A percentile compares a stretch with the other conserved stretches of the same genome.
These are phyloP conservation scores for Mylabris phalerata DNA, from an alignment of 1,140 invertebrate species.

Conservation along the genomic window DNA sequence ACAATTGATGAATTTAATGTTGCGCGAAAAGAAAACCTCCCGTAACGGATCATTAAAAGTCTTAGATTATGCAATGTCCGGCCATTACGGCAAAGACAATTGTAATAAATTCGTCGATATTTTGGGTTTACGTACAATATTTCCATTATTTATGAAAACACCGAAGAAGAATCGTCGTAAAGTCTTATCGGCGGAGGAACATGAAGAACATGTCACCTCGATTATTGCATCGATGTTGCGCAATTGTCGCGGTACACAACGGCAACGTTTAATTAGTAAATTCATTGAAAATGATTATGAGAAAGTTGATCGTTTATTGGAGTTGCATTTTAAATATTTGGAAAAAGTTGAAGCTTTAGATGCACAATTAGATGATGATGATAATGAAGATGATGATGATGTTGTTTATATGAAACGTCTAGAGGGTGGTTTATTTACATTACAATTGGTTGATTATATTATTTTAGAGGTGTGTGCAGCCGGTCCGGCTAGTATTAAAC, in stretches of 20 bases:
- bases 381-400: constrained; percentile 69
- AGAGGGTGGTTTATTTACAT: constrained; percentile 89
- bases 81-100: constrained; percentile 82
- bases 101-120: constrained; percentile 99
- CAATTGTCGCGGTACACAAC: constrained; percentile 83
- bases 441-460: constrained; percentile 94
- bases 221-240: constrained; percentile 91
- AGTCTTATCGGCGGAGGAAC: constrained; percentile 69
- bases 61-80: constrained; percentile 91
- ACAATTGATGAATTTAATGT: constrained; percentile 95
- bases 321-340: constrained; percentile 96
- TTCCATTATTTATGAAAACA: constrained; percentile 99
- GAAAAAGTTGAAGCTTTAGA: constrained; percentile 89
- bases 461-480: constrained; percentile 87
- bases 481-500: constrained; percentile 69
- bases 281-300: constrained; percentile 98
- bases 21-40: constrained; percentile 95
- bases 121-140: constrained; percentile 89
- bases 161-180: constrained; percentile 81
- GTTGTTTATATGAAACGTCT: constrained; percentile 81
- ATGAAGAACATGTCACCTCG: constrained; percentile 93
- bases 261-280: constrained; percentile 86
- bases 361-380: constrained; percentile 46
- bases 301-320: constrained; percentile 93
- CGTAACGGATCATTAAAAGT: constrained; percentile 95